Percentiles rank a stretch among this genome's conserved stretches.
Conservation (phyloP, 2,797 vertebrate genomes). For the Chiroxiphia lanceolata region DNA sequence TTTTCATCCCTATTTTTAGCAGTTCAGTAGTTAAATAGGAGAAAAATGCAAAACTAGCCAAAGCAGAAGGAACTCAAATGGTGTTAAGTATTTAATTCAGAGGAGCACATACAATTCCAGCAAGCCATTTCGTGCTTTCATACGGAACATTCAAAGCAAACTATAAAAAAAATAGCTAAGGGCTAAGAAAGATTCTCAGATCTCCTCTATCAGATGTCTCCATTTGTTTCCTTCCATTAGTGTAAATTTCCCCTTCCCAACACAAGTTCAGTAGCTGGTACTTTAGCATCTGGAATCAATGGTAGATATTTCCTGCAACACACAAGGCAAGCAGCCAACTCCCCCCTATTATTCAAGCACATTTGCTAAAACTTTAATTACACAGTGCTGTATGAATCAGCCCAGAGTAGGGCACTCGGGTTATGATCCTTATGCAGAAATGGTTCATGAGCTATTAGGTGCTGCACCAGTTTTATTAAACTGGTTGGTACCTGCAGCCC, state of each 20-base stretch:
- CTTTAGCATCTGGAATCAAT: conserved; percentile 60
- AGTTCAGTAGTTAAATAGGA: neutral
- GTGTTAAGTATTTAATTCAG: neutral
- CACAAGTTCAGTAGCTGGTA: conserved; percentile 55
- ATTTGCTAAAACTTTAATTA: conserved; percentile 38
- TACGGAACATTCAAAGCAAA: neutral
- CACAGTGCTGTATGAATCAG: neutral
- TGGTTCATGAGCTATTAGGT: neutral
- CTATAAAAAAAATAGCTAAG: neutral
- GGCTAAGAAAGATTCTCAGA: conserved; percentile 32
- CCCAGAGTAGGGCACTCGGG: neutral
- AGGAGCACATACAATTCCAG: neutral
- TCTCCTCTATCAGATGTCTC: conserved; percentile 59
- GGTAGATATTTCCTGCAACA: conserved; percentile 63
- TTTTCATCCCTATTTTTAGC: neutral
- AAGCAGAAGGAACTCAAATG: neutral
- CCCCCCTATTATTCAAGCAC: conserved; percentile 28
- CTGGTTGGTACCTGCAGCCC: neutral
- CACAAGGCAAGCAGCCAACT: conserved; percentile 68
- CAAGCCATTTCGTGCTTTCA: neutral
- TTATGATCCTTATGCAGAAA: neutral
- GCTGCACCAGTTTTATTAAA: neutral
- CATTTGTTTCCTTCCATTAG: conserved; percentile 69
- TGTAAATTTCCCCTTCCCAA: conserved; percentile 64
- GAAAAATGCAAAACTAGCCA: neutral